Evolutionary conservation across 2,888 invertebrate genomes (phyloP), one percentile per base, ranked within the genome.

Genomic region (Chloromyia formosa): DNA sequence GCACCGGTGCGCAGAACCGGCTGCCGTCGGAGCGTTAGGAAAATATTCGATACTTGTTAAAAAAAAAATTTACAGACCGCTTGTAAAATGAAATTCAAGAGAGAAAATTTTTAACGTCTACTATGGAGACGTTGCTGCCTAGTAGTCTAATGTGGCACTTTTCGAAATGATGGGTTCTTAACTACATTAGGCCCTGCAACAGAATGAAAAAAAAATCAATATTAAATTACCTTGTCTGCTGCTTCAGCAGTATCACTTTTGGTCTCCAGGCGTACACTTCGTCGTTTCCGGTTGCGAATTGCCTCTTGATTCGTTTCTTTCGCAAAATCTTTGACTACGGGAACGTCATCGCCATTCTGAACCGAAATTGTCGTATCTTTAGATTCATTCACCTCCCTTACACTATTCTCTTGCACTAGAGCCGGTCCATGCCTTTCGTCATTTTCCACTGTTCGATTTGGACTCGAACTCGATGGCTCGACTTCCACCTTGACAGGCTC

Each of bases 261-360:
- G 77, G 83, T 83, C 45, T 83, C 84, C 72, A 84, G 75, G 1
- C 84, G 82, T 18, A 83, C 84, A 64, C 84, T 84, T 40, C 84
- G 81, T 7, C 84, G 79, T 78, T 81, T 84, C 4, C 80, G 77
- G 58, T 81, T 83, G n/a, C 45, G 18, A 23, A n/a, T 69, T 20
- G 23, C 75, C 16, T 75, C 78, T 9, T 76, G 73, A 10, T 77
- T 78, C 45, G 66, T 22, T 20, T 4, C 18, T 9, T 42, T 27
- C 7, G n/a, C 3, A n/a, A n/a, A n/a, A 18, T 35, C 14, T 22
- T 60, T 16, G 56, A 54, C 27, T 16, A 18, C 14, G 3, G 49
- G 1, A 12, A 45, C 10, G 12, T 3, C 10, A 5, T 49, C 49
- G 7, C 49, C 49, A 20, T 66, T 66, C 3, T 20, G 14, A 10